These are phyloP conservation scores for Anastatus disparis DNA, from an alignment of 1,140 invertebrate genomes.

Conservation along the genomic window DNA sequence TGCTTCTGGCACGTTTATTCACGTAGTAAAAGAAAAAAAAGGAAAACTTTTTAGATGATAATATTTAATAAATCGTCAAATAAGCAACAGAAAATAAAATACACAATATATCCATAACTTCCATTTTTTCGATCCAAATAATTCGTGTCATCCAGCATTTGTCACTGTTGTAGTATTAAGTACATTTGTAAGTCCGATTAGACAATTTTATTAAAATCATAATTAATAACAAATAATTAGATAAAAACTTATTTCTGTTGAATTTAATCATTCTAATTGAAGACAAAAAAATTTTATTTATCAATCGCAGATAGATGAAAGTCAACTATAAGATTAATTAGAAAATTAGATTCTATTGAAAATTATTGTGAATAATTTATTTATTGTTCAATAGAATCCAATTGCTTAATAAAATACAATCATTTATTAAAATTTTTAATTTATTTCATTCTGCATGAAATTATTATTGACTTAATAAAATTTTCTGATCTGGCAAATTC, in stretches of 20 bases:
- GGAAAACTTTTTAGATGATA: constrained; percentile 23
- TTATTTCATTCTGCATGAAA: too few relatives aligned
- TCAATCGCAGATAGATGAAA: too few relatives aligned
- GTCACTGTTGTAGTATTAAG: constrained; percentile 10
- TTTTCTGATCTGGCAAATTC: not conserved
- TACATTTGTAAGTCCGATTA: not conserved
- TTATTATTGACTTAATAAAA: not conserved
- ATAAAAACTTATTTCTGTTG: too few relatives aligned
- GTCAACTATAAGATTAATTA: too few relatives aligned
- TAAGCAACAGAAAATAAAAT: constrained; percentile 12
- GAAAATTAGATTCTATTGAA: too few relatives aligned
- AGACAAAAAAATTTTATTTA: too few relatives aligned
- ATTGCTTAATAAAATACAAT: too few relatives aligned
- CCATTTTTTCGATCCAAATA: constrained; percentile 19
- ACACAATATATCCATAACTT: constrained; percentile 12
- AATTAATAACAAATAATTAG: too few relatives aligned
- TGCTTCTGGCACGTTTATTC: constrained; percentile 14
- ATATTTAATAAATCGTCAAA: constrained; percentile 11
- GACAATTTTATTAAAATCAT: constrained; percentile 15
- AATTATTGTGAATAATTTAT: too few relatives aligned
- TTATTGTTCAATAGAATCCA: too few relatives aligned
- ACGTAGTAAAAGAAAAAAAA: constrained; percentile 14
- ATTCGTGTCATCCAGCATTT: not conserved
- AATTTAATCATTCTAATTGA: too few relatives aligned
- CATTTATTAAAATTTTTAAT: too few relatives aligned